Conservation (phyloP, 2,113 vertebrate genomes). For the Egretta garzetta region DNA sequence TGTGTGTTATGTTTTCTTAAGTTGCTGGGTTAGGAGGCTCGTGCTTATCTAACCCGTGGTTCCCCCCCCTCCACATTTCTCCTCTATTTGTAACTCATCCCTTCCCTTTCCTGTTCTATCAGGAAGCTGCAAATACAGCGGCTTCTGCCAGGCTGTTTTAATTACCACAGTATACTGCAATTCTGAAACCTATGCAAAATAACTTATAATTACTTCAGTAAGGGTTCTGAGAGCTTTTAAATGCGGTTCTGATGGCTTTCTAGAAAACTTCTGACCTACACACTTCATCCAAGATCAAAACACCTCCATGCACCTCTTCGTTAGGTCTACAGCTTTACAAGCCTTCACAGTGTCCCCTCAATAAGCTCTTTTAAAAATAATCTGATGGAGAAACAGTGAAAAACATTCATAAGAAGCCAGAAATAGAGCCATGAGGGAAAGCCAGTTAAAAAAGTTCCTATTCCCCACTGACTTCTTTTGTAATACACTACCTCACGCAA, state of each 20-base stretch:
- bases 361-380: neutral
- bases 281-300: neutral
- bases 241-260: neutral
- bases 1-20: neutral
- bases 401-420: neutral
- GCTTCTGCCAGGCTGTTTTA: constrained; percentile 48
- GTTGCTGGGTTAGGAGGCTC: neutral
- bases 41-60: constrained; percentile 17
- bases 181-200: constrained; percentile 27
- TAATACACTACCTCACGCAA: neutral
- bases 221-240: neutral
- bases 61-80: neutral
- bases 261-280: neutral
- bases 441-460: neutral
- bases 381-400: neutral
- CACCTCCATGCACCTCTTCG: neutral
- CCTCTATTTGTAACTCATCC: constrained; percentile 53
- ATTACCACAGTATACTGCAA: constrained; percentile 31
- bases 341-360: neutral
- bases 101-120: constrained; percentile 71
- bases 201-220: neutral
- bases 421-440: neutral
- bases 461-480: neutral
- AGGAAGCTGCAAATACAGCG: constrained; percentile 59
- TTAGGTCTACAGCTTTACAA: neutral